A percentile compares a stretch with the other conserved stretches of the same genome.
These are phyloP conservation scores for Nyctalus aviator DNA, from an alignment of 2,797 vertebrate genomes.

Conservation along the genomic window DNA sequence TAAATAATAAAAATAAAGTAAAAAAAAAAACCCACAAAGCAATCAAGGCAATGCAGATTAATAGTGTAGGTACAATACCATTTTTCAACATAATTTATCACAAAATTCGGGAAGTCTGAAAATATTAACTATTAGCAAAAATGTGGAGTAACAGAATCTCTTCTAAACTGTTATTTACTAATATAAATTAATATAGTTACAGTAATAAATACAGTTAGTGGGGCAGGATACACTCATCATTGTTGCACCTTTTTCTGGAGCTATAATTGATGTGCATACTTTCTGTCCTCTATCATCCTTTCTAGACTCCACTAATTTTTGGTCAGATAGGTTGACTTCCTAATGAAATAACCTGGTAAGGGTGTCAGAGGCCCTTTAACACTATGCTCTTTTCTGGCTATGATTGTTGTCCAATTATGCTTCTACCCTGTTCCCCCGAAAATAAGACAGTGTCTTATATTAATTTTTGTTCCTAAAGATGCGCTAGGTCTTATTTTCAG, in stretches of 20 bases:
- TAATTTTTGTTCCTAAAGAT: too few species aligned
- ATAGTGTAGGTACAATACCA: neutral
- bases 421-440: too few species aligned
- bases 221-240: neutral
- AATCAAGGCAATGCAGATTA: neutral
- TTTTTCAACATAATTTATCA: neutral
- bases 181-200: neutral
- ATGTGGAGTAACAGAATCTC: neutral
- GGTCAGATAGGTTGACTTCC: neutral
- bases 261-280: neutral
- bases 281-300: neutral
- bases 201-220: neutral
- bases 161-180: neutral
- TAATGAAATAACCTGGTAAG: neutral
- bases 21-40: neutral
- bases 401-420: neutral
- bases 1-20: neutral
- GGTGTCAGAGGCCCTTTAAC: neutral
- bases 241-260: neutral
- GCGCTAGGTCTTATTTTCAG: too few species aligned
- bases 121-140: neutral
- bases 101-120: neutral
- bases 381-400: neutral
- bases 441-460: too few species aligned
- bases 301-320: neutral